Conservation (phyloP, 2,888 invertebrate species). For the Pseudoips prasinana region DNA sequence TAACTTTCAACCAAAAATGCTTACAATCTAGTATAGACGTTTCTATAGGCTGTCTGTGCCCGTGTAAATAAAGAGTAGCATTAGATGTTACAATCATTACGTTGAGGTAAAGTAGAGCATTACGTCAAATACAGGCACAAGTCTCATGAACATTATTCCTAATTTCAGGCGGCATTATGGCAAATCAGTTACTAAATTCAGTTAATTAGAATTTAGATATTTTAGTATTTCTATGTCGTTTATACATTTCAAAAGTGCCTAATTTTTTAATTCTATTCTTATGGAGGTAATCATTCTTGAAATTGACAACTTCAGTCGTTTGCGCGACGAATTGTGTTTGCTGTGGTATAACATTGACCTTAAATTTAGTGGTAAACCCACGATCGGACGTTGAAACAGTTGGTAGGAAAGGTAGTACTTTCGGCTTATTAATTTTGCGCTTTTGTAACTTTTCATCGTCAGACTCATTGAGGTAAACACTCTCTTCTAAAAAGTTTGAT, state of each 20-base stretch:
- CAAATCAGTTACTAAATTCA: neutral
- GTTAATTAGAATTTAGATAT: conserved; percentile 54
- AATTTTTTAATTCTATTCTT: conserved; percentile 57
- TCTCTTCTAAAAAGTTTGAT: conserved; percentile 69
- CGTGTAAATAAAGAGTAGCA: too few species aligned
- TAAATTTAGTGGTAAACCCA: conserved; percentile 70
- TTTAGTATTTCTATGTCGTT: conserved; percentile 57
- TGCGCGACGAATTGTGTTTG: conserved; percentile 61
- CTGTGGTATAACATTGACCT: conserved; percentile 57
- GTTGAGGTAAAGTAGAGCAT: too few species aligned
- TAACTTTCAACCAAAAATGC: too few species aligned
- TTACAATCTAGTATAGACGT: too few species aligned
- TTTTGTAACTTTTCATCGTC: conserved; percentile 40
- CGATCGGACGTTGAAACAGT: conserved; percentile 59
- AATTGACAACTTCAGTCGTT: conserved; percentile 47
- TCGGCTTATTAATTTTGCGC: conserved; percentile 46
- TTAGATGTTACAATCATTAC: too few species aligned
- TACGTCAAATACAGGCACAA: too few species aligned
- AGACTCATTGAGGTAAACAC: conserved; percentile 59
- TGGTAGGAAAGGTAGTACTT: conserved; percentile 65
- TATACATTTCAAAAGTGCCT: conserved; percentile 60
- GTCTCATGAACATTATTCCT: too few species aligned
- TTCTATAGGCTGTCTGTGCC: too few species aligned
- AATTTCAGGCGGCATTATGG: conserved; percentile 32
- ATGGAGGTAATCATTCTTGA: conserved; percentile 56